phyloP scores from a whole-genome alignment of 2,888 invertebrate genomes.

The Nephrocerus scutellatus region DNA sequence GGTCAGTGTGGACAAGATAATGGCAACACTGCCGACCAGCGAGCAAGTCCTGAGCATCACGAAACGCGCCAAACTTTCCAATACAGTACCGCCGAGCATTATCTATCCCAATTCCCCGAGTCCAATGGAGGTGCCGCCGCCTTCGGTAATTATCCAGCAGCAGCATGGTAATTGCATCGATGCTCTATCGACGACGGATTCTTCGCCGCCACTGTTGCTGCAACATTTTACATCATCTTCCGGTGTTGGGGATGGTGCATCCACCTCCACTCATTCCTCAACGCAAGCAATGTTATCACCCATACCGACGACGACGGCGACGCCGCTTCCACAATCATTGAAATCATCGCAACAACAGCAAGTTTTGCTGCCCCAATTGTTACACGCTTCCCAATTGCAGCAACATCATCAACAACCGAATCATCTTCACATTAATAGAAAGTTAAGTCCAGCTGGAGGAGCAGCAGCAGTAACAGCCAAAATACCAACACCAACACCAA shows the following conservation, averaged over 20 bases:
- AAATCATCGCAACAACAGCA: too few relatives aligned
- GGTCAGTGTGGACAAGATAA: slow-evolving; percentile 81
- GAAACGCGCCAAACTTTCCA: slow-evolving; percentile 55
- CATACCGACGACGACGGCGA: too few relatives aligned
- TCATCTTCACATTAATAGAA: slow-evolving; percentile 7
- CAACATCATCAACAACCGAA: slow-evolving; percentile 6
- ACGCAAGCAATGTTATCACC: too few relatives aligned
- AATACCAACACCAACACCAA: slow-evolving; percentile 4
- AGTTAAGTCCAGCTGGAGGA: slow-evolving; percentile 11
- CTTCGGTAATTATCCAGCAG: slow-evolving; percentile 50
- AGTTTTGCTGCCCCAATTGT: too few relatives aligned
- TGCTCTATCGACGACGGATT: too few relatives aligned
- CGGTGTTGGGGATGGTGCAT: too few relatives aligned
- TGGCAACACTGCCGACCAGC: slow-evolving; percentile 75
- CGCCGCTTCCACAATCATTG: too few relatives aligned
- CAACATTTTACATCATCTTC: too few relatives aligned
- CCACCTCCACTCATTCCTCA: too few relatives aligned
- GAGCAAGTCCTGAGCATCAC: slow-evolving; percentile 79
- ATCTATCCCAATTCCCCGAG: slow-evolving; percentile 54
- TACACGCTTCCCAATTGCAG: neutral
- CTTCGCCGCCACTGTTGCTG: too few relatives aligned
- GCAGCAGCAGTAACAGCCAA: slow-evolving; percentile 8
- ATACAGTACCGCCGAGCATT: slow-evolving; percentile 50
- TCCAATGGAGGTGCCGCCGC: slow-evolving; percentile 56
- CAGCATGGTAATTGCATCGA: neutral